Conservation (phyloP, 2,113 vertebrate genomes). For the Lynx canadensis region DNA sequence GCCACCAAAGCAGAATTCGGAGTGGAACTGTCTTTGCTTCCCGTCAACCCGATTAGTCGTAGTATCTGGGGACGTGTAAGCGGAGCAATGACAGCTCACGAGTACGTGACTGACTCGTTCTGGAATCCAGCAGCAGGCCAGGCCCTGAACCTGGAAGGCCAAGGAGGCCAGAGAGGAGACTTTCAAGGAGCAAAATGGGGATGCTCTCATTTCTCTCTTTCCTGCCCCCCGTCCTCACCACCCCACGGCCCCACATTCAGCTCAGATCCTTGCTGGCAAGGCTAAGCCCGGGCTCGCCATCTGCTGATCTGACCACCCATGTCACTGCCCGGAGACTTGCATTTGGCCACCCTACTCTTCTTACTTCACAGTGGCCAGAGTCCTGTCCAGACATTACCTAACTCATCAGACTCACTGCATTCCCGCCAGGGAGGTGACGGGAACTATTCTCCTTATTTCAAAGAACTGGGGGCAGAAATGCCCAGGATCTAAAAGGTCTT, state of each 20-base stretch:
- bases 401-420: constrained; percentile 45
- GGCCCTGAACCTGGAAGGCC: not conserved
- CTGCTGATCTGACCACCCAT: not conserved
- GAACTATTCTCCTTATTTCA: constrained; percentile 50
- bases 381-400: constrained; percentile 66
- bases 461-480: constrained; percentile 46
- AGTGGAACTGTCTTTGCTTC: constrained; percentile 41
- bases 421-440: not conserved
- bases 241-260: not conserved
- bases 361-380: constrained; percentile 19
- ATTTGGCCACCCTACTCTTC: not conserved
- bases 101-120: not conserved
- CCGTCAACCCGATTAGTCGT: constrained; percentile 11
- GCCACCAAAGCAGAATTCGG: constrained; percentile 7
- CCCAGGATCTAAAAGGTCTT: constrained; percentile 14
- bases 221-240: not conserved
- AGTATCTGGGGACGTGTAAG: not conserved
- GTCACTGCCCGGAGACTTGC: not conserved
- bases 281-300: not conserved
- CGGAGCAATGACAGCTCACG: not conserved
- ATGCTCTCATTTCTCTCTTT: not conserved
- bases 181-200: not conserved
- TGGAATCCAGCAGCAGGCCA: not conserved
- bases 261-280: not conserved
- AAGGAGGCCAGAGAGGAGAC: not conserved